Conservation (phyloP, 1,140 invertebrate genomes). For the Teleogryllus occipitalis region DNA sequence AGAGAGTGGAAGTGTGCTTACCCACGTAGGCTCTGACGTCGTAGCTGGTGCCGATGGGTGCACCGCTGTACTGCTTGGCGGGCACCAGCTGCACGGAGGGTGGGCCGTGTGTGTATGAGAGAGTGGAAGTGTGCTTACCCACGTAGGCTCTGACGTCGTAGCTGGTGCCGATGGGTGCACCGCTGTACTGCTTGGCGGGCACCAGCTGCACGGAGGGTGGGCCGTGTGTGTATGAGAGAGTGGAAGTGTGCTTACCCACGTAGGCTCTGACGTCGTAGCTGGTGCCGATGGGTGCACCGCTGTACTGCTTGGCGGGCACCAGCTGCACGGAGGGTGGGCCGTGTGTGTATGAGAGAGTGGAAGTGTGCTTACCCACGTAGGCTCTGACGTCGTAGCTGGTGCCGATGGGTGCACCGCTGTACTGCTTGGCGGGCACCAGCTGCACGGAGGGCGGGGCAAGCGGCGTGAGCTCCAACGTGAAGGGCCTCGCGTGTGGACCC, state of each 20-base stretch:
- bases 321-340: conserved; percentile 32
- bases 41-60: conserved; percentile 76
- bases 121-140: too few relatives aligned
- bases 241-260: conserved; percentile 50
- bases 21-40: conserved; percentile 70
- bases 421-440: conserved; percentile 84
- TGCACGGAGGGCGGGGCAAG: conserved; percentile 79
- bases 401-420: conserved; percentile 79
- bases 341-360: not conserved
- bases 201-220: conserved; percentile 31
- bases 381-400: conserved; percentile 76
- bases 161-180: conserved; percentile 84
- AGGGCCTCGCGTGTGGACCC: conserved; percentile 68
- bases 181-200: conserved; percentile 81
- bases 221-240: not conserved
- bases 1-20: too few relatives aligned
- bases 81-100: conserved; percentile 42
- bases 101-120: too few relatives aligned
- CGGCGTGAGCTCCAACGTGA: conserved; percentile 67
- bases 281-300: conserved; percentile 81
- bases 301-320: conserved; percentile 84
- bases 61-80: conserved; percentile 81
- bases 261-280: conserved; percentile 70
- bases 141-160: conserved; percentile 71
- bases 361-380: conserved; percentile 52